phyloP scores from a whole-genome alignment of 2,113 vertebrate genomes.

The Serinus canaria region DNA sequence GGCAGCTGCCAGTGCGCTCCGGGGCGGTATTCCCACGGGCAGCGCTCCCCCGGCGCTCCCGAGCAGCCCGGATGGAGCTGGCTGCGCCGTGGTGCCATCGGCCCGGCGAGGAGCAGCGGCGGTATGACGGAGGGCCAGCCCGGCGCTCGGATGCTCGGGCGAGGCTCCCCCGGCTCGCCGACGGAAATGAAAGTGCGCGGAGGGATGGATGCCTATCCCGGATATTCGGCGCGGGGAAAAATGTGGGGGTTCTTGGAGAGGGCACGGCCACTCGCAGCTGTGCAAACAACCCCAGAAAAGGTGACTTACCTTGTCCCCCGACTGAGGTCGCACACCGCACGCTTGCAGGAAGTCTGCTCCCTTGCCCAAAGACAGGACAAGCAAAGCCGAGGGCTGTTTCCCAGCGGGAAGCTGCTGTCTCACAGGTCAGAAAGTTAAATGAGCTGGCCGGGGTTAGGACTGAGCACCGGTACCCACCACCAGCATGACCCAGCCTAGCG shows the following conservation, averaged over 20 bases:
- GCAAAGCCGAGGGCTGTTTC: not conserved
- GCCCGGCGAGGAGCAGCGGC: accelerated
- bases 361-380: not conserved
- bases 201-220: not conserved
- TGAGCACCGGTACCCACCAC: not conserved
- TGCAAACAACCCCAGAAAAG: slow-evolving; percentile 10
- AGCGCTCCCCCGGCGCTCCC: not conserved
- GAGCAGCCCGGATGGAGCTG: accelerated
- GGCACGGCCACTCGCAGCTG: not conserved
- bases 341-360: not conserved
- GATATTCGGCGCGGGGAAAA: not conserved
- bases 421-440: not conserved
- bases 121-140: not conserved
- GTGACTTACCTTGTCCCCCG: slow-evolving; percentile 2
- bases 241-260: not conserved
- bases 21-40: not conserved
- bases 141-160: not conserved
- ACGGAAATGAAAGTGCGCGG: not conserved
- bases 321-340: not conserved
- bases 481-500: not conserved
- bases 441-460: not conserved
- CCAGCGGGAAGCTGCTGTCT: not conserved
- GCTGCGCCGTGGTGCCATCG: not conserved
- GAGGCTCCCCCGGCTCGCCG: not conserved
- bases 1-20: not conserved